Evolutionary conservation across 2,113 vertebrate genomes (phyloP), one percentile per base, ranked within the genome.

Genomic region (Synodontis membranacea): DNA sequence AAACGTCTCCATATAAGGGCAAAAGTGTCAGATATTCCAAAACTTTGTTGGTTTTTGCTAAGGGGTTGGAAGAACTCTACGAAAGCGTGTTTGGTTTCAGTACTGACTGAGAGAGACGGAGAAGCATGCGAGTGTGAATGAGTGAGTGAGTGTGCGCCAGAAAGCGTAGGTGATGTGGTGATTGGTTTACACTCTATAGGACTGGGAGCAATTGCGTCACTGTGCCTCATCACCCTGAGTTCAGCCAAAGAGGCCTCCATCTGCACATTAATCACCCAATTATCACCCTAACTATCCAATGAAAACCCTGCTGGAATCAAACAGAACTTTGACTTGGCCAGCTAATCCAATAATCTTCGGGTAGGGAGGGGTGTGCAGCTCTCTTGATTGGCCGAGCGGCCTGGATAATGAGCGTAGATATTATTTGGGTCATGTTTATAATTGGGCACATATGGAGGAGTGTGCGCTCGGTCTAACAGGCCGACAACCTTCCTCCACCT

Each of bases 211-310:
- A 54, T 74, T 82, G 66, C 28, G 82, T 86, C 58, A 28, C 42
- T 78, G 54, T 70, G 39, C n/a, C 75, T 86, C 46, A 72, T 88
- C 84, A 83, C 86, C 56, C 87, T 23, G 54, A 60, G 83, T 82
- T 88, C 78, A 88, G 66, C 0, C 60, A 78, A 52, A 88, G 28
- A 78, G 85, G 68, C 83, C 56, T 84, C 88, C 88, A 90, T 89
- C 89, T 88, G 90, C 84, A 86, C 86, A 87, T 91, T 91, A 88
- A 89, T 88, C 88, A 89, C 66, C 85, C 82, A 89, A 91, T 91
- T 91, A 90, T 88, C 90, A 88, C 87, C 83, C 60, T 50, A 86
- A 84, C 75, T 42, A 87, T 86, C 89, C 87, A 89, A 86, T 87
- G 81, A 86, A 89, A 87, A 83, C 44, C 31, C 81, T 82, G 81